A percentile compares a stretch with the other conserved stretches of the same genome.
Conservation (phyloP, 2,888 invertebrate species). For the Cephus spinipes region DNA sequence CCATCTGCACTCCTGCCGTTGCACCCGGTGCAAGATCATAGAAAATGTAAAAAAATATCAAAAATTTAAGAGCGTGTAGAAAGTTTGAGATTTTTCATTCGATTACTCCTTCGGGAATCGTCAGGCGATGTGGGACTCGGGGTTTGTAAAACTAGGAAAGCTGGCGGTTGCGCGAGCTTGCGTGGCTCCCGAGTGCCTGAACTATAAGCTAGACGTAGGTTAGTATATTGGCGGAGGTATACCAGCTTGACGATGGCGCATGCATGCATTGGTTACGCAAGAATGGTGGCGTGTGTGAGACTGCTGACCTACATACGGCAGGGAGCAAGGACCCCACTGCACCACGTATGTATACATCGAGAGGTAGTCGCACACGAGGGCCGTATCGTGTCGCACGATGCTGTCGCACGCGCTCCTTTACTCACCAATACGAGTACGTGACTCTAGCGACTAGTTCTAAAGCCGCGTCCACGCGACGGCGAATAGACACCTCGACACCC, state of each 20-base stretch:
- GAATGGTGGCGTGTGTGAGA: constrained; percentile 65
- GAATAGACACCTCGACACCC: background rate
- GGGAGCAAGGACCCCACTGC: constrained; percentile 66
- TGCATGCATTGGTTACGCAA: constrained; percentile 66
- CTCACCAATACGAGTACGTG: constrained; percentile 15
- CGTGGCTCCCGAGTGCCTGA: background rate
- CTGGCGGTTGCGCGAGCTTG: background rate
- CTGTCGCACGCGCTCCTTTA: constrained; percentile 23
- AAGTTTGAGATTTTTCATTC: background rate
- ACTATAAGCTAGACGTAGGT: constrained; percentile 11
- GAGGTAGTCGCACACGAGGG: constrained; percentile 1
- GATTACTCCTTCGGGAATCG: background rate
- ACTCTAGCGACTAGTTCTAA: background rate
- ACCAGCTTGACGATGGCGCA: constrained; percentile 37
- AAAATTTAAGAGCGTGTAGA: background rate
- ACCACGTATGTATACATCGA: constrained; percentile 34
- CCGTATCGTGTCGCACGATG: constrained; percentile 15
- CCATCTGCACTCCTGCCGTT: background rate
- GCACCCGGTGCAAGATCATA: background rate
- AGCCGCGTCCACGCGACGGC: background rate
- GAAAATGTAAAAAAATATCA: background rate
- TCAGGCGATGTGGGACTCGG: background rate
- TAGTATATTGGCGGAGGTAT: constrained; percentile 10
- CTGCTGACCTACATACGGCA: constrained; percentile 66
- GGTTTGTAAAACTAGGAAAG: background rate